Evolutionary conservation across 2,797 vertebrate species (phyloP), one percentile per base, ranked within the genome.

Genomic region (Bradypodion ventrale): DNA sequence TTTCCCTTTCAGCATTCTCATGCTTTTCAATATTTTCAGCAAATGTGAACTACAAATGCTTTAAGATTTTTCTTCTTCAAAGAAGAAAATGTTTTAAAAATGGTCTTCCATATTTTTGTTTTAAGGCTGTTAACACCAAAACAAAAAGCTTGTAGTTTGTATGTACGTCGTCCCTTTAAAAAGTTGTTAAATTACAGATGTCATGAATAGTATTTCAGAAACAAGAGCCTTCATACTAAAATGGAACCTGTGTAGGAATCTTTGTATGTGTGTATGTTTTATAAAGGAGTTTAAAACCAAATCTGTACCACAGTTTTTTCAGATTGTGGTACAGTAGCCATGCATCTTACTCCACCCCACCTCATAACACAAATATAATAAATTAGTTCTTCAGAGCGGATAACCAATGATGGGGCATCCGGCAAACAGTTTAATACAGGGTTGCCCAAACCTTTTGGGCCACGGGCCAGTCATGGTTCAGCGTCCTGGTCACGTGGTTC

Each of bases 1-100:
- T 91, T 94, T 93, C 94, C 83, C 87, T 94, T 94, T 92, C 87
- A 83, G 90, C 92, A 94, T 91, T 94, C 88, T 95, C 90, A 90
- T 90, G 89, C 88, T 87, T 94, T 90, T 91, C 89, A 91, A 75
- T 95, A 94, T 94, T 95, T 96, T 94, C 95, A 96, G 95, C 94
- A 96, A 94, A 95, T 94, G 91, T 92, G 93, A 89, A 95, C 93
- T 96, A 93, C 91, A 95, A 93, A 89, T 88, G 88, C 91, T 83
- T 91, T 94, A 90, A 91, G 59, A 93, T 89, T 89, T 92, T 92
- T 93, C 88, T 92, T 94, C 93, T 95, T 78, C 88, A 89, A 92
- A 92, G 82, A 94, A 93, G 92, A 83, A 93, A 93, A 90, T 78
- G 49, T 94, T 94, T 59, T 78, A 96, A 94, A 92, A 91, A 1